Conservation (phyloP, 2,888 invertebrate species). For the Heliconius hortense region DNA sequence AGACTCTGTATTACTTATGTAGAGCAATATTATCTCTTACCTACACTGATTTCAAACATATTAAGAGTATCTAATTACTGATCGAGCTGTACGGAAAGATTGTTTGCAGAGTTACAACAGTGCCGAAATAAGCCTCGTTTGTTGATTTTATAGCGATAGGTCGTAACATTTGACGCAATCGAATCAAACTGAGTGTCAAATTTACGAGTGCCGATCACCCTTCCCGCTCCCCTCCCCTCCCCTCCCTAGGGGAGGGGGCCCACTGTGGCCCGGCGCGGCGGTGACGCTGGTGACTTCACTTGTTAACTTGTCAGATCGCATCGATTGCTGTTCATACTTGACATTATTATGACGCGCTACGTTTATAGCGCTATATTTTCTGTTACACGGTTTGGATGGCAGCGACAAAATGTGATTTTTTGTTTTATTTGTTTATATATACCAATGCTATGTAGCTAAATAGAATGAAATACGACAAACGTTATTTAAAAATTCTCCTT, state of each 20-base stretch:
- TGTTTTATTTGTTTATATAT: slow-evolving; percentile 4
- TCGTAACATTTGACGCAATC: slow-evolving; percentile 22
- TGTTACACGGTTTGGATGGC: not conserved
- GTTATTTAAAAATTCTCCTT: too few relatives aligned
- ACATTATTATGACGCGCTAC: slow-evolving; percentile 24
- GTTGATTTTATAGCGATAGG: slow-evolving; percentile 17
- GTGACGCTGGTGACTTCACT: slow-evolving; percentile 16
- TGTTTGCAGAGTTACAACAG: not conserved
- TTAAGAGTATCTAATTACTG: not conserved
- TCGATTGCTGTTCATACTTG: slow-evolving; percentile 21
- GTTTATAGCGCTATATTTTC: slow-evolving; percentile 11
- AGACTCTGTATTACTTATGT: not conserved
- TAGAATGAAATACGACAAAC: too few relatives aligned
- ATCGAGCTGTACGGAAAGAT: not conserved
- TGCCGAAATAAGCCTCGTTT: slow-evolving; percentile 13
- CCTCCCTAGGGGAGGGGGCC: not conserved
- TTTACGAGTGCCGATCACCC: slow-evolving; percentile 16
- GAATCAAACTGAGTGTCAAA: slow-evolving; percentile 25
- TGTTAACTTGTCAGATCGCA: slow-evolving; percentile 26
- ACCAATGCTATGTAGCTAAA: too few relatives aligned
- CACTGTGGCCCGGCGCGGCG: not conserved
- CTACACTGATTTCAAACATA: not conserved
- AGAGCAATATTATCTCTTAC: not conserved
- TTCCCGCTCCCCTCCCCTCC: not conserved
- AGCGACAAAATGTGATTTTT: not conserved